phyloP scores from a whole-genome alignment of 2,888 invertebrate genomes.

The Cryptocheilus praepositus region DNA sequence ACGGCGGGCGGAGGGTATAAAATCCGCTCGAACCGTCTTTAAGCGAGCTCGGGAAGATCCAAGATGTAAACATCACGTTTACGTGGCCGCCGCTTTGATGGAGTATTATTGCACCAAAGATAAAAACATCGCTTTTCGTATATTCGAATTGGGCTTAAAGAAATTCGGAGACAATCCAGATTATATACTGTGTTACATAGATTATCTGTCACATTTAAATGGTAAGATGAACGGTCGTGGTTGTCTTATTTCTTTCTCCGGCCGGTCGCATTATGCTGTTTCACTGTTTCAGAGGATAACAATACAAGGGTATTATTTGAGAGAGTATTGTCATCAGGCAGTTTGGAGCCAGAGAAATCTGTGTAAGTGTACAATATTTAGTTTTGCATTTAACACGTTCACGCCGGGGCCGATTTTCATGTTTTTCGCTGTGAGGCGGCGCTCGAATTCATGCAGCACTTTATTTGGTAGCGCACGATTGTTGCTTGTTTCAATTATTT shows the following conservation, averaged over 20 bases:
- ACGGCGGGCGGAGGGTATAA: constrained; percentile 97
- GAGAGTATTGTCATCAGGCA: constrained; percentile 94
- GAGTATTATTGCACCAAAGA: constrained; percentile 99
- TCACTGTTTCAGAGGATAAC: constrained; percentile 91
- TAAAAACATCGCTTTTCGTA: constrained; percentile 95
- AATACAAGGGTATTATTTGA: constrained; percentile 99
- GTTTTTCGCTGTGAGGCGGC: no score
- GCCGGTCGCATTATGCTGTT: not conserved
- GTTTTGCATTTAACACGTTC: not conserved
- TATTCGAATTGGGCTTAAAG: constrained; percentile 98
- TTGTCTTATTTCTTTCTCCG: not conserved
- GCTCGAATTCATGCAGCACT: no score
- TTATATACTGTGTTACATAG: constrained; percentile 96
- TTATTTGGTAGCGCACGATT: no score
- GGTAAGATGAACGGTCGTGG: constrained; percentile 76
- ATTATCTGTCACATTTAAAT: constrained; percentile 97
- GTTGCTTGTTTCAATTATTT: no score
- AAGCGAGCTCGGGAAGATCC: constrained; percentile 95
- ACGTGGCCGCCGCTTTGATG: constrained; percentile 97
- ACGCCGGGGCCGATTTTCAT: no score
- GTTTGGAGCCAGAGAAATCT: constrained; percentile 92
- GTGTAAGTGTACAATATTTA: constrained; percentile 78
- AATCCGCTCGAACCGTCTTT: constrained; percentile 95
- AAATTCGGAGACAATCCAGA: constrained; percentile 97
- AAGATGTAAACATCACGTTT: constrained; percentile 90